Conservation (phyloP, 2,113 vertebrate genomes). For the Peucedramus taeniatus region DNA sequence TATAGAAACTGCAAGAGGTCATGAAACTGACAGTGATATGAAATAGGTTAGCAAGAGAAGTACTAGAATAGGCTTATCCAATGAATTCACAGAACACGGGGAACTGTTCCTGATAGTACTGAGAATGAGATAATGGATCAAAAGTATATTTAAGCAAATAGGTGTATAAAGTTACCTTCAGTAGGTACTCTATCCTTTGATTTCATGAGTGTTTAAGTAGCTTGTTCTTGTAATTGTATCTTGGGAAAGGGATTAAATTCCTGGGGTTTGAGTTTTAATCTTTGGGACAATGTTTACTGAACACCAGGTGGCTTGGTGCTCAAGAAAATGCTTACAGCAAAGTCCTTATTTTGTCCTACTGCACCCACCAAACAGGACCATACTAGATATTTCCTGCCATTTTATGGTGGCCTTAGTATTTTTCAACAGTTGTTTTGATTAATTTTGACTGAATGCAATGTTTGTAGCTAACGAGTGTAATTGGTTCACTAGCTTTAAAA, state of each 20-base stretch:
- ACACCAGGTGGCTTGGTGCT: not conserved
- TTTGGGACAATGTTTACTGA: not conserved
- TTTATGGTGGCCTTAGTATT: not conserved
- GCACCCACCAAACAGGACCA: not conserved
- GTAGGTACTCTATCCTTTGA: not conserved
- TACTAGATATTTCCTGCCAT: not conserved
- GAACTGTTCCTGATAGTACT: not conserved
- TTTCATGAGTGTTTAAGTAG: not conserved
- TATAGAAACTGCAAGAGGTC: not conserved
- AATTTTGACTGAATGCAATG: not conserved
- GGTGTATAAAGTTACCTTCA: not conserved
- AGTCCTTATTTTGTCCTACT: not conserved
- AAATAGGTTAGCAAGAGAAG: not conserved
- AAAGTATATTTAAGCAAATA: not conserved
- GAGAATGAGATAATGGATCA: not conserved
- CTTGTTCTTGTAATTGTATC: not conserved
- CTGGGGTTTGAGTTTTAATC: not conserved
- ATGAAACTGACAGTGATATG: not conserved
- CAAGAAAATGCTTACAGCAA: not conserved
- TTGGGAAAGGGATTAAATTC: not conserved
- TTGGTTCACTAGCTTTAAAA: not conserved
- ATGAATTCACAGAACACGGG: not conserved
- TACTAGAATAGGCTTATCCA: not conserved
- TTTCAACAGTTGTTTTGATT: not conserved
- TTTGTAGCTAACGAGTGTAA: not conserved